These are phyloP conservation scores for Aphaenogaster rudis DNA, from an alignment of 1,140 invertebrate genomes.

Conservation along the genomic window DNA sequence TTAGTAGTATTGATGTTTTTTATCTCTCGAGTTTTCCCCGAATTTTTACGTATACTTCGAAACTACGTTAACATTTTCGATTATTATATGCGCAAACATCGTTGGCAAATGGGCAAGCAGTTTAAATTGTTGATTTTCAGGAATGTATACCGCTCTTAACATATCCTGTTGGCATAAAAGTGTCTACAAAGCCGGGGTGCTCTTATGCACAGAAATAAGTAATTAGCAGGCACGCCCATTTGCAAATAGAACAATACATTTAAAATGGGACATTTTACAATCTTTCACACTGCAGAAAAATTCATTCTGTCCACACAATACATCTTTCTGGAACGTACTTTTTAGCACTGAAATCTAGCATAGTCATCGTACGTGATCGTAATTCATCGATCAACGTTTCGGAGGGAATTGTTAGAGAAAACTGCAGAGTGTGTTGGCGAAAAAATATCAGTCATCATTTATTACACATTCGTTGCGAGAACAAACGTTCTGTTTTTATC, in stretches of 20 bases:
- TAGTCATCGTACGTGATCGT: background rate
- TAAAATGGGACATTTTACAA: background rate
- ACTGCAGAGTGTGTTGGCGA: background rate
- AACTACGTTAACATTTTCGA: background rate
- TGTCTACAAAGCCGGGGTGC: background rate
- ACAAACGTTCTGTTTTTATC: constrained; percentile 11
- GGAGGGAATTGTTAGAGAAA: constrained; percentile 10
- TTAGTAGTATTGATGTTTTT: constrained; percentile 20
- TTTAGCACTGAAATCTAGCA: background rate
- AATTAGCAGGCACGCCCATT: background rate
- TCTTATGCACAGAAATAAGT: constrained; percentile 8
- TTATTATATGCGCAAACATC: background rate
- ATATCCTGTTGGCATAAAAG: background rate
- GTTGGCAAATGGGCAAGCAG: background rate
- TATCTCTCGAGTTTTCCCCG: background rate
- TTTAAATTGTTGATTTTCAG: background rate
- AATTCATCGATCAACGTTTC: background rate
- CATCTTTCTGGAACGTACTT: background rate
- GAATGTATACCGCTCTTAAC: background rate
- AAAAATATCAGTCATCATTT: constrained; percentile 35
- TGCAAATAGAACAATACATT: constrained; percentile 8
- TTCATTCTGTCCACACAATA: background rate
- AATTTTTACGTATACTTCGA: background rate
- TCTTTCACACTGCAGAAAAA: background rate
- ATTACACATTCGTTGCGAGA: background rate